Conservation (phyloP, 2,797 vertebrate genomes). For the Zalophus californianus region DNA sequence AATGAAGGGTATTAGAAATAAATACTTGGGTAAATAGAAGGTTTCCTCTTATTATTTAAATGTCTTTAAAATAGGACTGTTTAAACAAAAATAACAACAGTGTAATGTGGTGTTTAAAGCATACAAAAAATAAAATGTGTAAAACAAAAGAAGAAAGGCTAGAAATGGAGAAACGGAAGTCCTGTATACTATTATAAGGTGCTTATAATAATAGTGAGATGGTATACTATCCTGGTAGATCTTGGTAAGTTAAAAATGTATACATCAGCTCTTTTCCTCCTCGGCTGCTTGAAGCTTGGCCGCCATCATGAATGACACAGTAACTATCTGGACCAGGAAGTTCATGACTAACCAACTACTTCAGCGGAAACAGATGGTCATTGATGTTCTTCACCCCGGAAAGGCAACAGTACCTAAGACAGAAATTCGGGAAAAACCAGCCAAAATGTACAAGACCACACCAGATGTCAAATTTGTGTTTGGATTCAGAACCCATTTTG, state of each 20-base stretch:
- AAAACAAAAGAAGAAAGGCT: not conserved
- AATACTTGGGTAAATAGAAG: not conserved
- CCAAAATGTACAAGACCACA: too few species aligned
- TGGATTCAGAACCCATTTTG: too few species aligned
- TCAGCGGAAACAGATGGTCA: too few species aligned
- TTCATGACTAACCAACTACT: too few species aligned
- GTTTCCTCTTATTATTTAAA: not conserved
- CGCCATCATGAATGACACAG: too few species aligned
- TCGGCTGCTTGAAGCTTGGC: too few species aligned
- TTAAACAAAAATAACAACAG: not conserved
- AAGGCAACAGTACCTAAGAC: too few species aligned
- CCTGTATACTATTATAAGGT: not conserved
- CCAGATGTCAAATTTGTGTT: too few species aligned
- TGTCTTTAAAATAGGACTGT: not conserved
- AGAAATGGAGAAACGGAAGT: not conserved
- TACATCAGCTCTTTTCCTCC: not conserved
- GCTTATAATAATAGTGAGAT: not conserved
- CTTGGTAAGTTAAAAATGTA: conserved; percentile 1
- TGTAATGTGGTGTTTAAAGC: not conserved
- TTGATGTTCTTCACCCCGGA: too few species aligned
- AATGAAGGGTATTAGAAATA: not conserved
- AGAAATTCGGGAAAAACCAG: too few species aligned
- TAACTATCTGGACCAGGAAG: too few species aligned
- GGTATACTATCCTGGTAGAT: not conserved
- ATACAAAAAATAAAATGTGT: not conserved